Base-by-base conservation (phyloP, 1,140 invertebrate genomes). In the Atopsyche davidsoni region DNA sequence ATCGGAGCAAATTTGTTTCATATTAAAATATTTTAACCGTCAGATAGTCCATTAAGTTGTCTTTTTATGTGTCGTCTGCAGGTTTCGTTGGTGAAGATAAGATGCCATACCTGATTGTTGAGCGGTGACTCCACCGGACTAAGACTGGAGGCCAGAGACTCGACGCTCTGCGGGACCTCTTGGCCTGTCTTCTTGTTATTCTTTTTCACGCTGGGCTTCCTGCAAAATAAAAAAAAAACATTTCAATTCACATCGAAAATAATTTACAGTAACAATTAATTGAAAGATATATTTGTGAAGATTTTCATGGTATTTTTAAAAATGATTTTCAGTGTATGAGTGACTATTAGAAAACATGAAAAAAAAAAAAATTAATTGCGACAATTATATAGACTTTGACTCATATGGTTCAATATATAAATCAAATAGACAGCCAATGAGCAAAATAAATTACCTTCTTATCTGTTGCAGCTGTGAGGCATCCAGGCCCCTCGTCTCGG, bases 161-260 rank as follows among this genome's bases (percentile, higher is more conserved):
- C 81, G n/a, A 81, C 75, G 46, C 79, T 79, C 61, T 83, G 79
- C 9, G 78, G 77, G 53, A 83, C 77, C 58, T 84, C 82, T 45
- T 72, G 69, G 62, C 77, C 58, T 60, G 51, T 13, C 63, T 73
- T 56, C 63, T 75, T 75, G 55, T 73, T 78, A 42, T 63, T 72
- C 69, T 87, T 87, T 73, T 89, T 89, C 60, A 86, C 79, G 60
- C 85, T 89, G 0, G 85, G 76, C 67, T 90, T 90, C 62, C 87
- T 60, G 69, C 55, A 47, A 41, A 52, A 53, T 34, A 25, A 62
- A 52, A 10, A 31, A 6, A 10, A 18, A 25, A 45, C 17, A 19
- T 19, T 16, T 14, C 34, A 9, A 7, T 9, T 14, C 14, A 4
- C 14, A 36, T 10, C 6, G 7, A 36, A 36, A 36, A 10, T 10